A percentile compares a stretch with the other conserved stretches of the same genome.
phyloP scores from a whole-genome alignment of 1,140 invertebrate genomes.

The Aleiodes sp. region DNA sequence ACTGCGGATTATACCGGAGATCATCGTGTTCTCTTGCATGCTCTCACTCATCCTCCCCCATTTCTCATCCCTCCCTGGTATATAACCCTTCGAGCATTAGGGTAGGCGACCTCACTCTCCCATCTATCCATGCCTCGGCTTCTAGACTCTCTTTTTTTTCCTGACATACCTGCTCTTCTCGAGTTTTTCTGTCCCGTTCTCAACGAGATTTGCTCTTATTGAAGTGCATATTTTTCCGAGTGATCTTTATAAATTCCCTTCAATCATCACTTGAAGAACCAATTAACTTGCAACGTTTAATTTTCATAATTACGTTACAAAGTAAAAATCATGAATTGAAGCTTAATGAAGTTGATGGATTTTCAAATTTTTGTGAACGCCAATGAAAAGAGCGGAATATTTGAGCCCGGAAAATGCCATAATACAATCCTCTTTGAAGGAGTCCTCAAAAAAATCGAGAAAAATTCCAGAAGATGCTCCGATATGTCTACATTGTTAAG shows the following conservation, averaged over 20 bases:
- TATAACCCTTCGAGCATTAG: constrained; percentile 18
- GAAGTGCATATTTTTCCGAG: constrained; percentile 12
- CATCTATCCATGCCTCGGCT: constrained; percentile 22
- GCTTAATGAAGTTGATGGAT: too few relatives aligned
- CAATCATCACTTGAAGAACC: not conserved
- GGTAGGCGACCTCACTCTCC: constrained; percentile 8
- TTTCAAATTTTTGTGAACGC: too few relatives aligned
- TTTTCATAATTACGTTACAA: too few relatives aligned
- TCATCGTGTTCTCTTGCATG: constrained; percentile 12
- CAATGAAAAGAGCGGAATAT: too few relatives aligned
- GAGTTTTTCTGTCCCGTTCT: constrained; percentile 1
- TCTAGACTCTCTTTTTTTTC: constrained; percentile 15
- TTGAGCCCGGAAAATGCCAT: too few relatives aligned
- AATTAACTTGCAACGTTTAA: too few relatives aligned
- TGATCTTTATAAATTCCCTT: not conserved
- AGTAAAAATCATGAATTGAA: too few relatives aligned
- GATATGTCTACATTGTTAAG: too few relatives aligned
- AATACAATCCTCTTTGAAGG: too few relatives aligned
- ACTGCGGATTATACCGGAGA: constrained; percentile 48
- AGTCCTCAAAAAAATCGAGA: too few relatives aligned
- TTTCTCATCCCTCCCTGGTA: constrained; percentile 30
- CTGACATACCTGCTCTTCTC: constrained; percentile 10
- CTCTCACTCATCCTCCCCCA: constrained; percentile 21
- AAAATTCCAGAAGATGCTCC: too few relatives aligned
- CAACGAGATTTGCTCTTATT: constrained; percentile 21